phyloP scores from a whole-genome alignment of 37 sponge, comb jelly and placozoan species.

The Crambe crambe region DNA sequence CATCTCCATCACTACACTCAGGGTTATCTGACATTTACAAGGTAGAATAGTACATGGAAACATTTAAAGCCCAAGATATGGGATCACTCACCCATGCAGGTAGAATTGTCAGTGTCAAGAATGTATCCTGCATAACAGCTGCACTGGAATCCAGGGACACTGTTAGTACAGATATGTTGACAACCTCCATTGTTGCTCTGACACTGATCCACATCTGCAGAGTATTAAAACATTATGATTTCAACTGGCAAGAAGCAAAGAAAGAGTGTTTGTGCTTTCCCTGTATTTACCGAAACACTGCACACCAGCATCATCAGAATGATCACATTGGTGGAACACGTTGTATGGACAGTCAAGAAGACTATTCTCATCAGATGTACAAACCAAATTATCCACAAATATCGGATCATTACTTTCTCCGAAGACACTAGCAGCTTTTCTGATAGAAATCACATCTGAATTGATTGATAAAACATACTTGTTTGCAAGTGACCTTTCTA shows the following conservation, averaged over 20 bases:
- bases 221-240: not conserved
- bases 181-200: constrained; percentile 34
- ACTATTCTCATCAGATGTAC: constrained; percentile 15
- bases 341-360: constrained; percentile 24
- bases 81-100: constrained; percentile 22
- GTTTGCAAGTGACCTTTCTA: not conserved
- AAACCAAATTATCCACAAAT: constrained; percentile 26
- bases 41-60: not conserved
- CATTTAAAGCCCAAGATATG: not conserved
- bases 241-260: not conserved
- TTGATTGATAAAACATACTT: no score
- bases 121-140: constrained; percentile 27
- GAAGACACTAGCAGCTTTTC: not conserved
- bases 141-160: constrained; percentile 30
- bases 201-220: constrained; percentile 55
- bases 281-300: constrained; percentile 9
- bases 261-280: constrained; percentile 4
- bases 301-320: constrained; percentile 52
- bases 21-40: not conserved
- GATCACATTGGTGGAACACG: constrained; percentile 27
- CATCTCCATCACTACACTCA: not conserved
- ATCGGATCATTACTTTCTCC: constrained; percentile 19
- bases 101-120: constrained; percentile 2
- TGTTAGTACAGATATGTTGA: constrained; percentile 34
- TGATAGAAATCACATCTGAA: not conserved